Evolutionary conservation across 1,140 invertebrate genomes (phyloP), one percentile per base, ranked within the genome.

Genomic region (Ptiloglossa arizonensis): DNA sequence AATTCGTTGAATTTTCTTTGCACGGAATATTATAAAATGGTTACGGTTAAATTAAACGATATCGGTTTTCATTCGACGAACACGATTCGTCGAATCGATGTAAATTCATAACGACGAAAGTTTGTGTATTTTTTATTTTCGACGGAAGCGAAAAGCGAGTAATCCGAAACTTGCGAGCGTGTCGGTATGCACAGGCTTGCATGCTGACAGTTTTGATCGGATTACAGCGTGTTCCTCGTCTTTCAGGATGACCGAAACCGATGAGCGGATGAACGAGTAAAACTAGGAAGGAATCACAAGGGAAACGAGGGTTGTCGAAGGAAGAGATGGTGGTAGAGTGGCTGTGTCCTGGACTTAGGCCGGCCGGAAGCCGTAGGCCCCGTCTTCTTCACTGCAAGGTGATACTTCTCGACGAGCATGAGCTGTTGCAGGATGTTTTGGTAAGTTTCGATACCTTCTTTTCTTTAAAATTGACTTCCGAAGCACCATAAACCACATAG

Each of bases 351-450:
- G 92, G 92, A 84, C 89, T 93, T 71, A 90, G 91, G 87, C 91
- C 92, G 74, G 89, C 91, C 87, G 91, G 91, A 79, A 92, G 93
- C 90, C 94, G 94, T 79, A 93, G 94, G 88, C 93, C 94, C 82
- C 94, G 94, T 87, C 93, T 94, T 72, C 91, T 95, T 64, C 94
- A 94, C 74, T 95, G 94, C 91, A 94, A 94, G 76, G 93, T 95
- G 79, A 94, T 95, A 81, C 92, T 95, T 60, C 93, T 95, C 68
- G 94, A 95, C 84, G 94, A 95, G 82, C 91, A 94, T 82, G 94
- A 95, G 86, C 91, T 94, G n/a, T 87, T 95, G 22, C 94, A 95
- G 82, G 94, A 95, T 81, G 93, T 95, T 73, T 92, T 94, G 92
- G 94, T 94, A 88, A 94, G 93, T 93, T 27, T 57, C 8, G 11